Percentiles rank a stretch among this genome's conserved stretches.
These are phyloP conservation scores for Aurelia sp. DNA, from an alignment of 30 jellyfish, hydroid and myxozoan species.

Conservation along the genomic window DNA sequence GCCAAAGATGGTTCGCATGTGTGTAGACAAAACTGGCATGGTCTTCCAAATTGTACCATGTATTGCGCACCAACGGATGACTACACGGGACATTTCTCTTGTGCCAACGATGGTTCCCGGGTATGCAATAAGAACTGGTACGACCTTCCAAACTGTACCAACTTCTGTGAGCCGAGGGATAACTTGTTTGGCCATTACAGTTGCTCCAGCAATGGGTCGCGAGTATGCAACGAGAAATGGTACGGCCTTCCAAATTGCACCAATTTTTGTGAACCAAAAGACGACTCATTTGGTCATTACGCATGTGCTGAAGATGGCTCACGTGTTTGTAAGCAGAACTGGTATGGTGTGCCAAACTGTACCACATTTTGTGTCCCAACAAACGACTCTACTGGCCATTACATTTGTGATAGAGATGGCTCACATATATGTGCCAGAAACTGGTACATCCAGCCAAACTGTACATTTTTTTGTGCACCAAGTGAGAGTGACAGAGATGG, in stretches of 20 bases:
- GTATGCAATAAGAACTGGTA: constrained; percentile 49
- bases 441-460: background rate
- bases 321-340: background rate
- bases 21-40: constrained; percentile 57
- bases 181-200: constrained; percentile 54
- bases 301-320: constrained; percentile 13
- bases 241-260: constrained; percentile 55
- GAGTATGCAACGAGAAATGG: constrained; percentile 52
- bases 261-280: constrained; percentile 14
- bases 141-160: constrained; percentile 31
- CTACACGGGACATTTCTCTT: constrained; percentile 35
- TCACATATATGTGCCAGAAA: constrained; percentile 2
- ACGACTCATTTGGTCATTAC: background rate
- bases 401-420: constrained; percentile 20
- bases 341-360: constrained; percentile 41
- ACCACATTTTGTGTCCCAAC: constrained; percentile 27
- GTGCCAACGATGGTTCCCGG: constrained; percentile 35
- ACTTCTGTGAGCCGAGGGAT: constrained; percentile 12
- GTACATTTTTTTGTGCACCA: constrained; percentile 25
- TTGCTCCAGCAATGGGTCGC: constrained; percentile 43
- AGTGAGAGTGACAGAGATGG: constrained; percentile 22
- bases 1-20: constrained; percentile 48
- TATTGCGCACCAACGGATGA: constrained; percentile 57
- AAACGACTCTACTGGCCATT: constrained; percentile 55
- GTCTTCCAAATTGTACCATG: constrained; percentile 29